Evolutionary conservation across 2,797 vertebrate genomes (phyloP), one percentile per base, ranked within the genome.

Genomic region (Onychomys arenicola): DNA sequence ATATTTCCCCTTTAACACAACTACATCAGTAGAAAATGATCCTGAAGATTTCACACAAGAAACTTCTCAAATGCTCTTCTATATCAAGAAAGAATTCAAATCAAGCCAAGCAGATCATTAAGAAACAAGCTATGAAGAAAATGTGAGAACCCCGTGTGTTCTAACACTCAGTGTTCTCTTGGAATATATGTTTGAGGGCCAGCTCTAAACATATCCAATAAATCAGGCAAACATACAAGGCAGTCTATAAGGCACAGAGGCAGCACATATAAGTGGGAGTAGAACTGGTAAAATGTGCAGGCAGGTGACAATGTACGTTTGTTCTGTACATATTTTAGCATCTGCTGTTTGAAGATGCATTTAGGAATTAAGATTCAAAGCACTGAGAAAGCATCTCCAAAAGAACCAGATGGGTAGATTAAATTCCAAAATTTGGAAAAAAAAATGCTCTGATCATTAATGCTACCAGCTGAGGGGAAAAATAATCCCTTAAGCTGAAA

Each of bases 321-420:
- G n/a, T 80, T 40, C 37, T 34, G 7, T 57, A 89, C 2, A 25
- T 84, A 76, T 83, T 75, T 92, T 83, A 94, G 57, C 94, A 96
- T 92, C 94, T 97, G 91, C 63, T 95, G 63, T 92, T 89, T 88
- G 89, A 96, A 96, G 90, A 93, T 52, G 29, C 73, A 94, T 92
- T 96, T 88, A 95, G 84, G 65, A 95, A 80, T 88, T 96, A 88
- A 97, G 89, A 87, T 91, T 92, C 96, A 91, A 93, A 92, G 63
- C 55, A 84, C 75, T 94, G 37, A 90, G 19, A 85, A 84, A 80
- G 29, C 46, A 83, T 37, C 81, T 96, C 49, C 46, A 43, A 59
- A 92, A 95, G 75, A 93, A 89, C 76, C 85, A 80, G 65, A 89
- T 84, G 77, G 88, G 27, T 49, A 77, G 85, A 89, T 91, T 96